A percentile compares a stretch with the other conserved stretches of the same genome.
phyloP scores from a whole-genome alignment of 2,113 vertebrate genomes.

The Hippocampus mohnikei region DNA sequence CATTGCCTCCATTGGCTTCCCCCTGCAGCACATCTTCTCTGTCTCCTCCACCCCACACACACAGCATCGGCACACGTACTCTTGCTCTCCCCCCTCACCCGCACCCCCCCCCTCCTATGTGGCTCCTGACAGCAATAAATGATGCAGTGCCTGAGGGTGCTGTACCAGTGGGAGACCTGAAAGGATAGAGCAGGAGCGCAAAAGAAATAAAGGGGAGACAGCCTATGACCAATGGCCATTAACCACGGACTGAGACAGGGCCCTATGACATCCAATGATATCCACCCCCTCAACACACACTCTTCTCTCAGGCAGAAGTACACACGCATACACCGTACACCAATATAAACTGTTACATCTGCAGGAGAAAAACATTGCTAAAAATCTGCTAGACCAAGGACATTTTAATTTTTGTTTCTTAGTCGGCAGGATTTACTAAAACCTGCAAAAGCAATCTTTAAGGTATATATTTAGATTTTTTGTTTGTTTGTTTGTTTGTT shows the following conservation, averaged over 20 bases:
- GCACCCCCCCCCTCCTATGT: slow-evolving; percentile 54
- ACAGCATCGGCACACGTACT: neutral
- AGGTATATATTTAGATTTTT: neutral
- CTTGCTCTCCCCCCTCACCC: slow-evolving; percentile 16
- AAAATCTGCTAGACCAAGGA: slow-evolving; percentile 36
- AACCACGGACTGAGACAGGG: slow-evolving; percentile 67
- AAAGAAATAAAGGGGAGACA: slow-evolving; percentile 76
- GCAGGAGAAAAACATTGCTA: slow-evolving; percentile 10
- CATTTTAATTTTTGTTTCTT: slow-evolving; percentile 26
- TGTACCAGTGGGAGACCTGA: slow-evolving; percentile 60
- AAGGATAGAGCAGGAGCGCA: slow-evolving; percentile 58
- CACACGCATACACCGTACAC: slow-evolving; percentile 12
- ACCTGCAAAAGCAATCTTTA: neutral
- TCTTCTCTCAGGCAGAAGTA: slow-evolving; percentile 32
- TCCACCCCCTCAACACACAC: slow-evolving; percentile 55
- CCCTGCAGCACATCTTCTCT: slow-evolving; percentile 64
- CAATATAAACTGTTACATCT: neutral
- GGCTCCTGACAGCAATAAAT: slow-evolving; percentile 73
- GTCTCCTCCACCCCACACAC: slow-evolving; percentile 12
- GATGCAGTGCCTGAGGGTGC: slow-evolving; percentile 74
- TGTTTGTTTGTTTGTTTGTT: too few species aligned
- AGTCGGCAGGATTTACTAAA: neutral
- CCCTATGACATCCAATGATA: slow-evolving; percentile 69
- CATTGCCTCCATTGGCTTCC: slow-evolving; percentile 60
- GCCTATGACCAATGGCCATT: slow-evolving; percentile 73